A percentile compares a stretch with the other conserved stretches of the same genome.
These are phyloP conservation scores for Sinocyclocheilus rhinocerous DNA, from an alignment of 2,113 vertebrate genomes.

Conservation along the genomic window DNA sequence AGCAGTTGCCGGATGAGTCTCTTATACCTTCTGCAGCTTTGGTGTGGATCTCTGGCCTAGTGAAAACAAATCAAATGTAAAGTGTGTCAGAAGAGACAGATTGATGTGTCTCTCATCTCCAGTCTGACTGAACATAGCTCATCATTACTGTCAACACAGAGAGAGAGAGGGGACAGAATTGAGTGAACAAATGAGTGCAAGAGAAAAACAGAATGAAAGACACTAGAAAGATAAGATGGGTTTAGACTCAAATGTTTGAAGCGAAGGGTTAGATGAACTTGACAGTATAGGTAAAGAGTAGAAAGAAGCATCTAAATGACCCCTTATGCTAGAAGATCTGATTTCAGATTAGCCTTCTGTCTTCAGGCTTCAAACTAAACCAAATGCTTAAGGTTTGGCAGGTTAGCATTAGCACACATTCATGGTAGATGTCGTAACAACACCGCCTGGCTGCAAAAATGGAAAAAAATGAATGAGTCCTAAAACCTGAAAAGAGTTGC, in stretches of 20 bases:
- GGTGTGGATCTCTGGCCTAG: constrained; percentile 2
- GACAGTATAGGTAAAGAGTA: background rate
- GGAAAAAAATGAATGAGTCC: no score
- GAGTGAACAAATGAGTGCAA: background rate
- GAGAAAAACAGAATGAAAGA: constrained; percentile 23
- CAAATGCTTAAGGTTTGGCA: no score
- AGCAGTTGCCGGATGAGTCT: background rate
- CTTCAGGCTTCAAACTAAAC: no score
- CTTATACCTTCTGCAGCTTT: background rate
- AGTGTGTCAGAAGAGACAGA: constrained; percentile 55
- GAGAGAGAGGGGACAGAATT: constrained; percentile 2
- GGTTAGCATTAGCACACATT: no score
- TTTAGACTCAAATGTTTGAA: background rate
- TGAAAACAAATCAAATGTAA: constrained; percentile 57
- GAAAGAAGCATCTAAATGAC: background rate
- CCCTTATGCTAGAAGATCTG: no score
- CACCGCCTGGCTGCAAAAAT: no score
- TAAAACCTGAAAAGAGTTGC: no score
- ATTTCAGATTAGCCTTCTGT: no score
- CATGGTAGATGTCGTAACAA: no score
- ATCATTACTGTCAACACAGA: constrained; percentile 56
- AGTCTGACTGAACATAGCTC: constrained; percentile 58
- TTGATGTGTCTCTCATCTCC: constrained; percentile 58
- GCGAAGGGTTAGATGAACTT: background rate
- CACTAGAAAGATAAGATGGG: background rate